Percentiles rank a stretch among this genome's conserved stretches.
phyloP scores from a whole-genome alignment of 2,113 vertebrate genomes.

The Polypterus senegalus region DNA sequence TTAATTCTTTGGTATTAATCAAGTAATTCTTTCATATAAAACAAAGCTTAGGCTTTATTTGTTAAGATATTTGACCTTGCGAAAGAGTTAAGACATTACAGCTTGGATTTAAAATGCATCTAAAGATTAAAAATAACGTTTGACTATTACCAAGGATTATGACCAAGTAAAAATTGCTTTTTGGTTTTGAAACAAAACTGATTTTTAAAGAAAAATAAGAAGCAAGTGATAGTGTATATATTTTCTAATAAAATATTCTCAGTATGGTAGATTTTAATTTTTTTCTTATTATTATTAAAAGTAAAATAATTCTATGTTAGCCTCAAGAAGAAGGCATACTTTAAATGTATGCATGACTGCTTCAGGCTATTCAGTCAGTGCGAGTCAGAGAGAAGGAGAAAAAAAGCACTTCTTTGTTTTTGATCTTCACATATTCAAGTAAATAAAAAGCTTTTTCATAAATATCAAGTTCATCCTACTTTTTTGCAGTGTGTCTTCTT shows the following conservation, averaged over 20 bases:
- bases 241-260: conserved; percentile 29
- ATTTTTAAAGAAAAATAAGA: conserved; percentile 44
- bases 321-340: conserved; percentile 52
- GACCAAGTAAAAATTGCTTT: conserved; percentile 64
- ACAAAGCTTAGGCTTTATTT: conserved; percentile 71
- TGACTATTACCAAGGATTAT: conserved; percentile 66
- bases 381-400: conserved; percentile 15
- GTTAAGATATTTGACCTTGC: conserved; percentile 69
- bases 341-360: conserved; percentile 55
- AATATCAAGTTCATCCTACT: conserved; percentile 60
- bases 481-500: conserved; percentile 50
- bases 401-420: conserved; percentile 36
- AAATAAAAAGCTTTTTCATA: conserved; percentile 54
- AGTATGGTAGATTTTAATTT: conserved; percentile 23
- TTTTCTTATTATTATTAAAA: conserved; percentile 31
- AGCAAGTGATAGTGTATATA: conserved; percentile 49
- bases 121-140: conserved; percentile 71
- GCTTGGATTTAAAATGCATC: conserved; percentile 70
- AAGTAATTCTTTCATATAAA: conserved; percentile 74
- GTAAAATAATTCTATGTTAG: conserved; percentile 61
- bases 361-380: conserved; percentile 50
- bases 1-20: conserved; percentile 72
- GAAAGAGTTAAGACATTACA: conserved; percentile 67
- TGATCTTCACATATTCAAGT: conserved; percentile 54
- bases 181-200: conserved; percentile 57